Conservation (phyloP, 2,888 invertebrate genomes). For the Heliconius cydno region DNA sequence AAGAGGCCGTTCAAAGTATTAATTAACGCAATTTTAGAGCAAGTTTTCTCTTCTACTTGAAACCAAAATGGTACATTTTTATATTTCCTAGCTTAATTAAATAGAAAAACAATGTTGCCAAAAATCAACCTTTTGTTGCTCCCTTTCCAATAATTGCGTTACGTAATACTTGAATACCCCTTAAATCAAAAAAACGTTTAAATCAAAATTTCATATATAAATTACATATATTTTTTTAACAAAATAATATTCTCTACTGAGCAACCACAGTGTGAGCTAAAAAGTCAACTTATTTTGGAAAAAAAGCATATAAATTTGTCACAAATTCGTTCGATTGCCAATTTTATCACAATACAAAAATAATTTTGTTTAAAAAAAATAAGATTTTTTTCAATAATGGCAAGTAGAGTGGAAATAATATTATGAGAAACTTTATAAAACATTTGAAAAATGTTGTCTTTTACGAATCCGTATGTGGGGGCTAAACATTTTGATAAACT, state of each 20-base stretch:
- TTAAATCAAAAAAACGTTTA: neutral
- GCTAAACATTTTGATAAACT: conserved; percentile 19
- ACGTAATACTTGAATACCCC: neutral
- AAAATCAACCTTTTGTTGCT: no score
- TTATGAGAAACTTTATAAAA: neutral
- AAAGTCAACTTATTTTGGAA: neutral
- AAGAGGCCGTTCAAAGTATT: neutral
- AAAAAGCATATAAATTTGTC: neutral
- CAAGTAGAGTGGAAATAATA: conserved; percentile 18
- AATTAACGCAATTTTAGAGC: neutral
- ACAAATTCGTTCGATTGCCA: conserved; percentile 16
- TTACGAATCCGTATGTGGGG: conserved; percentile 17
- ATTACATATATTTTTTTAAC: neutral
- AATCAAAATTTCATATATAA: neutral
- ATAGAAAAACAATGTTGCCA: no score
- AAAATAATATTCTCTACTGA: conserved; percentile 8
- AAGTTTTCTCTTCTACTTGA: no score
- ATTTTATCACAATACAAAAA: conserved; percentile 26
- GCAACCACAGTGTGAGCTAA: conserved; percentile 17
- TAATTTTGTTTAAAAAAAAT: neutral
- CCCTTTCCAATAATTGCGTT: neutral
- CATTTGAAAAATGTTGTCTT: conserved; percentile 21
- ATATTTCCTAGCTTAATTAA: no score
- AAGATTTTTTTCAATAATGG: conserved; percentile 16
- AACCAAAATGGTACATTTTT: no score